Percentiles rank a stretch among this genome's conserved stretches.
Conservation (phyloP, 2,888 invertebrate genomes). For the Pachymerium ferrugineum region DNA sequence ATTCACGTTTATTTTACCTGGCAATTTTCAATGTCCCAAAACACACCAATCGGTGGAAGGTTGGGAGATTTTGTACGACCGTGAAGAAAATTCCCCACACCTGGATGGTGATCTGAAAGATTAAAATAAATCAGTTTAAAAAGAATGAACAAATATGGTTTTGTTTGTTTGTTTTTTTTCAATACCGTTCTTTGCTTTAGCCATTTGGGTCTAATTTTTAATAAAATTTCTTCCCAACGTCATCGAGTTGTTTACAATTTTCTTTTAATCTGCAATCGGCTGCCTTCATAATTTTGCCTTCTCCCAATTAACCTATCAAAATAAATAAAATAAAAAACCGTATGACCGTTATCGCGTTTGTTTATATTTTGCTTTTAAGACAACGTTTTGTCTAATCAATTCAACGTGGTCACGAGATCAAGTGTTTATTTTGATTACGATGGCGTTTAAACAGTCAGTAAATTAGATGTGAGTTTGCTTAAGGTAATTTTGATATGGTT, state of each 20-base stretch:
- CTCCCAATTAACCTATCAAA: too few relatives aligned
- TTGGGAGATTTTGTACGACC: neutral
- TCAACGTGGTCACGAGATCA: too few relatives aligned
- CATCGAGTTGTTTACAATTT: neutral
- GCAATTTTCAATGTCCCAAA: slow-evolving; percentile 92
- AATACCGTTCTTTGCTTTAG: neutral
- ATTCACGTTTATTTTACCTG: slow-evolving; percentile 51
- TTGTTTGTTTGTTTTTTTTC: too few relatives aligned
- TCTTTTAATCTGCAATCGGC: neutral
- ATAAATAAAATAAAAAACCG: too few relatives aligned
- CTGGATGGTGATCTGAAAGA: neutral
- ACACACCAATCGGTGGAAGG: slow-evolving; percentile 69
- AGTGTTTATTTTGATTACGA: too few relatives aligned
- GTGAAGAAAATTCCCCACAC: neutral
- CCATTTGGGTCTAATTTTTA: neutral
- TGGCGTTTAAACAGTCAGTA: too few relatives aligned
- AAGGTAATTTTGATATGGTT: too few relatives aligned
- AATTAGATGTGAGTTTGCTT: too few relatives aligned
- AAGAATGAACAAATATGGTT: neutral
- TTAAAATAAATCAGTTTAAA: neutral
- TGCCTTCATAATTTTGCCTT: too few relatives aligned
- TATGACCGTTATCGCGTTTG: too few relatives aligned
- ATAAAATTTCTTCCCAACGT: neutral
- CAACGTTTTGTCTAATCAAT: too few relatives aligned
- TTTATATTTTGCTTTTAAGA: too few relatives aligned